These are phyloP conservation scores for Enteromius anoplus DNA, from an alignment of 2,797 vertebrate species.

Conservation along the genomic window DNA sequence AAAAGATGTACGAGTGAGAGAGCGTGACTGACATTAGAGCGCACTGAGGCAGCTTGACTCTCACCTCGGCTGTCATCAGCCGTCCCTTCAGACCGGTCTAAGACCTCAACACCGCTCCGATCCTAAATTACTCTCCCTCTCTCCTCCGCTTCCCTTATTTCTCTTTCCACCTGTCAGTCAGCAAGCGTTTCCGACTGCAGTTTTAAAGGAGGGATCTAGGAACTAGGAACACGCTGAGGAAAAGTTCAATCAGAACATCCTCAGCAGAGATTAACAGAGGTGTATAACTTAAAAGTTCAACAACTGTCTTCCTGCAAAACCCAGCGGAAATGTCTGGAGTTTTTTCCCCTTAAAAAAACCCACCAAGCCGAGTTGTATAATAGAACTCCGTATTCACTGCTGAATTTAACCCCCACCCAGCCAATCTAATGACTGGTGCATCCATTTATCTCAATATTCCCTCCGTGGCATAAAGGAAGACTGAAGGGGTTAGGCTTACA, in stretches of 20 bases:
- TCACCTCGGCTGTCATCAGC: conserved; percentile 61
- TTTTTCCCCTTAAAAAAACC: neutral
- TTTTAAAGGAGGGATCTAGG: conserved; percentile 18
- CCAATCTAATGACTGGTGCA: conserved; percentile 51
- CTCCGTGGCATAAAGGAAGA: conserved; percentile 55
- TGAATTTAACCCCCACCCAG: conserved; percentile 43
- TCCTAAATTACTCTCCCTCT: conserved; percentile 46
- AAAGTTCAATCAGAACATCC: conserved; percentile 62
- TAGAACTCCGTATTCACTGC: conserved; percentile 32
- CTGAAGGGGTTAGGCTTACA: conserved; percentile 61
- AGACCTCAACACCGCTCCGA: conserved; percentile 51
- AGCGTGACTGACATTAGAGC: conserved; percentile 50
- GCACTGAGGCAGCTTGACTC: conserved; percentile 19
- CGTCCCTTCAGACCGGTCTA: conserved; percentile 48
- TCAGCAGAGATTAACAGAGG: conserved; percentile 40
- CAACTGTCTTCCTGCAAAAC: conserved; percentile 15
- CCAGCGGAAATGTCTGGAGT: neutral
- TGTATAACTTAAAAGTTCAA: conserved; percentile 29
- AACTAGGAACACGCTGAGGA: conserved; percentile 54
- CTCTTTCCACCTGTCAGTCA: conserved; percentile 54
- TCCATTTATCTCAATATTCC: conserved; percentile 60
- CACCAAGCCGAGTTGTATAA: conserved; percentile 26
- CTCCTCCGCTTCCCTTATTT: conserved; percentile 46
- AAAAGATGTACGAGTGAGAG: conserved; percentile 58
- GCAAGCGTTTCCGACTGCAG: conserved; percentile 6